These are phyloP conservation scores for Psephotus haematonotus DNA, from an alignment of 2,113 vertebrate species.

Conservation along the genomic window DNA sequence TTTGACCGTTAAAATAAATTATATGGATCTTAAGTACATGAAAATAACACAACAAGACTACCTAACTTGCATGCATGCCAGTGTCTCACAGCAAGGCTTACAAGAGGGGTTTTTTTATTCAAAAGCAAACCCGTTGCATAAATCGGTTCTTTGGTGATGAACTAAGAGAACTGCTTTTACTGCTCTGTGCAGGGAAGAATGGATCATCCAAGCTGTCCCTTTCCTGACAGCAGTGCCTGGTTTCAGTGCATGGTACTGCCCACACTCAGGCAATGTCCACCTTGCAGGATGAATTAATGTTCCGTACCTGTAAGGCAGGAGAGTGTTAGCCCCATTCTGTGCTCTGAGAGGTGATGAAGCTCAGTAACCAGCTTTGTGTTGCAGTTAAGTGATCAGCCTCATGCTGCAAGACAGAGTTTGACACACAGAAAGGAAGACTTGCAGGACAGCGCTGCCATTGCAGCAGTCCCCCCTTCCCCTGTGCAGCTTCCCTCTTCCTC, in stretches of 20 bases:
- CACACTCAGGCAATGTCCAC: no score
- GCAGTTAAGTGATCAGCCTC: background rate
- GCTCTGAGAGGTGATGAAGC: rapidly evolving
- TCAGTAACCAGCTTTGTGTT: background rate
- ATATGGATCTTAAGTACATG: background rate
- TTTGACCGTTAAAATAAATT: background rate
- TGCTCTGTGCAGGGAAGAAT: background rate
- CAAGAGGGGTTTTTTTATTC: background rate
- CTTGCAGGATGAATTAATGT: background rate
- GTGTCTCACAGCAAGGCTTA: background rate
- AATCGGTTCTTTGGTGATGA: background rate
- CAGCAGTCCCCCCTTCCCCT: background rate
- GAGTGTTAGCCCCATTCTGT: background rate
- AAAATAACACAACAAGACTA: background rate
- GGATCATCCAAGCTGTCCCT: background rate
- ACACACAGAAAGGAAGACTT: background rate
- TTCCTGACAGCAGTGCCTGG: background rate
- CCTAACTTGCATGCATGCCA: background rate
- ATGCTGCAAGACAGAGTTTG: background rate
- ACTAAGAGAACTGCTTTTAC: background rate
- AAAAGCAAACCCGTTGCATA: background rate
- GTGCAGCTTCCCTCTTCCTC: background rate
- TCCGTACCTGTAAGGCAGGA: background rate
- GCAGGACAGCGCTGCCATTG: background rate
- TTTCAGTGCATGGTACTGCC: background rate